Evolutionary conservation across 1,140 invertebrate species (phyloP), one percentile per base, ranked within the genome.

Genomic region (Bombus ignitus): DNA sequence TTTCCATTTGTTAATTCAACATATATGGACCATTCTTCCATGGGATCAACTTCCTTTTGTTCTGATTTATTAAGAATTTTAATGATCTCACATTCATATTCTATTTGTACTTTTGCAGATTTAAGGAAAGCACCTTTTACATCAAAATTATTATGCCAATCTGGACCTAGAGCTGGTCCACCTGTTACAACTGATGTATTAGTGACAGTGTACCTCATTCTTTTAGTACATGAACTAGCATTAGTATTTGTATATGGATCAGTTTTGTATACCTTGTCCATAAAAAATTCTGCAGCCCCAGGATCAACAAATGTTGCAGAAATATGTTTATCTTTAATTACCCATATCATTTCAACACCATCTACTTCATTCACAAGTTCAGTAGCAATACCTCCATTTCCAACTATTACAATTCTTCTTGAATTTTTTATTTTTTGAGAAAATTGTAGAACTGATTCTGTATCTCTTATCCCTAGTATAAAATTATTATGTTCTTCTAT

Each of bases 341-440:
- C 97, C 99, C 99, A 99, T 57, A 99, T 95, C 42, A 99, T 97
- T 92, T 99, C 97, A 78, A 98, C 96, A 37, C 97, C 97, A 93
- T 97, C 95, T 32, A 99, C 96, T 93, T 99, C 98, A 94, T 99
- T 97, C 83, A 98, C 97, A 89, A 99, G 95, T 96, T 99, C 99
- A 78, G 98, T 99, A 39, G 99, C 99, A 91, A 99, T 99, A 13
- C 99, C 99, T 59, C 99, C 99, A 96, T 99, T 99, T 39, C 99
- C 99, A 72, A 99, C 96, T 73, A 99, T 96, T 0, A 98, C 92
- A 89, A 99, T 96, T 95, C 96, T 96, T 88, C 95, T 96, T 0
- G 98, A 96, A 85, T 95, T 93, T 76, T 94, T 94, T 13, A 99
- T 94, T 92, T 96, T 97, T 57, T 96, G 93, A 88, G 98, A 96